phyloP scores from a whole-genome alignment of 2,888 invertebrate genomes.

The Halictus ligatus region DNA sequence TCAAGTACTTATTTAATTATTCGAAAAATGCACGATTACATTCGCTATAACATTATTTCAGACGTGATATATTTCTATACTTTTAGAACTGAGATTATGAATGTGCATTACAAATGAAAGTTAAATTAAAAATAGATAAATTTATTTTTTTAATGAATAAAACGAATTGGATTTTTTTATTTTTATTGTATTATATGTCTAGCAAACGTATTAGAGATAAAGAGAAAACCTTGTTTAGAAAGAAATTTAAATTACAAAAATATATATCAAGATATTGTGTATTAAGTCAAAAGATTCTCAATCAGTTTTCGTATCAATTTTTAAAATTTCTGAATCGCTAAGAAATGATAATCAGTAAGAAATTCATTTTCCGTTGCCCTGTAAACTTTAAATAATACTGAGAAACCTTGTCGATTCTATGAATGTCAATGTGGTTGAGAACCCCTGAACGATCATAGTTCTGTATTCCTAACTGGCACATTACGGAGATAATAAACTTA shows the following conservation, averaged over 20 bases:
- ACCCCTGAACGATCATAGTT: constrained; percentile 2
- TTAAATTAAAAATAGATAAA: constrained; percentile 12
- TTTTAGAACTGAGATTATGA: constrained; percentile 22
- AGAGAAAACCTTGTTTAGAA: background rate
- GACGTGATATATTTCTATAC: constrained; percentile 31
- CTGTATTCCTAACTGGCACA: constrained; percentile 45
- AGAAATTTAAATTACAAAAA: background rate
- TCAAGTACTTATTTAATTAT: constrained; percentile 21
- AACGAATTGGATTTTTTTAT: constrained; percentile 17
- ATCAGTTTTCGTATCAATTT: background rate
- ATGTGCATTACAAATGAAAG: constrained; percentile 9
- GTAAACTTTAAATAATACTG: background rate
- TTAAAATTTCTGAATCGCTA: background rate
- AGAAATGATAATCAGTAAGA: background rate
- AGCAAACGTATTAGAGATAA: constrained; percentile 20
- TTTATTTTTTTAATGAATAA: constrained; percentile 8
- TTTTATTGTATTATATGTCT: constrained; percentile 8
- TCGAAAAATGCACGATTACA: background rate
- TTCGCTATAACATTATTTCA: constrained; percentile 16
- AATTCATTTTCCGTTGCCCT: background rate
- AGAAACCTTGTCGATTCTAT: constrained; percentile 5
- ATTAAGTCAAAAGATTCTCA: constrained; percentile 1
- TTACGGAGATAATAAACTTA: constrained; percentile 45
- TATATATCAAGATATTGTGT: constrained; percentile 3
- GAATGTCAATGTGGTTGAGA: constrained; percentile 9